Percentiles rank a stretch among this genome's conserved stretches.
phyloP scores from a whole-genome alignment of 2,113 vertebrate species.

The Coracopsis vasa region DNA sequence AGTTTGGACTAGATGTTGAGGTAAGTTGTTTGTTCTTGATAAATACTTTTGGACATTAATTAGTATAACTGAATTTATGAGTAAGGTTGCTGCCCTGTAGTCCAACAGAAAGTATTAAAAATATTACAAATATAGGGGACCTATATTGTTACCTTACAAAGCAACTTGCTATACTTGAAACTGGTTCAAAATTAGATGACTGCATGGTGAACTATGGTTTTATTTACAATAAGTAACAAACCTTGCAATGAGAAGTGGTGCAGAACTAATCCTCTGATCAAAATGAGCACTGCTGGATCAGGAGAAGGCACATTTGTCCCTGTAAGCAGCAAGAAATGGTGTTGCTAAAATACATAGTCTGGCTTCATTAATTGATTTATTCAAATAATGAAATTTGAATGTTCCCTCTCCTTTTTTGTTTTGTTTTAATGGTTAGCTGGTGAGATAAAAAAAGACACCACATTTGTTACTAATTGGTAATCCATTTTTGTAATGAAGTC shows the following conservation, averaged over 20 bases:
- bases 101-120: neutral
- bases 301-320: neutral
- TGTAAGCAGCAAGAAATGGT: neutral
- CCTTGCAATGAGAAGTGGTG: neutral
- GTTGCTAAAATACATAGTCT: neutral
- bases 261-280: neutral
- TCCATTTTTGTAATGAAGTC: neutral
- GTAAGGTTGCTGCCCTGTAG: neutral
- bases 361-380: neutral
- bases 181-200: neutral
- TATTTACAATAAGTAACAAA: neutral
- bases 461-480: neutral
- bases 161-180: neutral
- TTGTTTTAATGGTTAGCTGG: neutral
- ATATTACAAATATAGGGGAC: neutral
- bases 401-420: neutral
- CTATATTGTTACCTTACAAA: neutral
- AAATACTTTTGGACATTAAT: neutral
- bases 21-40: constrained; percentile 45
- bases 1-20: constrained; percentile 94
- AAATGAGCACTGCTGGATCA: neutral
- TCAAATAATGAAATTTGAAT: neutral
- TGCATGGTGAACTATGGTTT: neutral
- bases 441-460: neutral
- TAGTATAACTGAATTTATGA: neutral